These are phyloP conservation scores for Anolis apletophallus DNA, from an alignment of 2,797 vertebrate genomes.

Conservation along the genomic window DNA sequence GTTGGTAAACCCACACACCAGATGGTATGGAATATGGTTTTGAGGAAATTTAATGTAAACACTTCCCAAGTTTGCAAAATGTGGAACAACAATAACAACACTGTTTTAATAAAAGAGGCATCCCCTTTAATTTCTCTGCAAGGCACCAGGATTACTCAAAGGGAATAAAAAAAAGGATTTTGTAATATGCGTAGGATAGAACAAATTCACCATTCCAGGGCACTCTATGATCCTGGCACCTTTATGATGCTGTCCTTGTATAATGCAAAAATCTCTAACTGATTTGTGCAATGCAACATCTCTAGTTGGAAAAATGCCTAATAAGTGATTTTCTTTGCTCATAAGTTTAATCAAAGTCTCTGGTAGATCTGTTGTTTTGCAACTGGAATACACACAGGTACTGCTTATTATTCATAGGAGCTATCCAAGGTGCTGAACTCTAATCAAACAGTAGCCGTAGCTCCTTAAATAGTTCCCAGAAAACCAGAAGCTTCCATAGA, in stretches of 20 bases:
- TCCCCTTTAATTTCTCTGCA: background rate
- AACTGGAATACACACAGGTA: too few species aligned
- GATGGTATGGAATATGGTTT: conserved; percentile 46
- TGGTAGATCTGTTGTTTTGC: too few species aligned
- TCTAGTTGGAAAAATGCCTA: background rate
- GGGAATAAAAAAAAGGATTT: background rate
- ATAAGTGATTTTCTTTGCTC: background rate
- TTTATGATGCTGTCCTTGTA: background rate
- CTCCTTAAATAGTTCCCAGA: too few species aligned
- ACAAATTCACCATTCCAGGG: background rate
- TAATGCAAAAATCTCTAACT: background rate
- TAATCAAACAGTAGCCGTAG: too few species aligned
- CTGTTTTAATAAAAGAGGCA: background rate
- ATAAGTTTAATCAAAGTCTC: too few species aligned
- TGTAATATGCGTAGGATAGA: background rate
- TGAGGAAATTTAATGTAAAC: conserved; percentile 50
- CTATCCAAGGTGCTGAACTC: too few species aligned
- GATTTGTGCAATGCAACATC: background rate
- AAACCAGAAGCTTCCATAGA: too few species aligned
- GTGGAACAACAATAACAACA: background rate
- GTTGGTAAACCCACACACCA: conserved; percentile 40
- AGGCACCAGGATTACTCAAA: background rate
- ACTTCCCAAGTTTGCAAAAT: conserved; percentile 23
- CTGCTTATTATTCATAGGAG: too few species aligned
- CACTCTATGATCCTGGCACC: background rate